Evolutionary conservation across 2,888 invertebrate species (phyloP).

Genomic region (Catocala sponsa): DNA sequence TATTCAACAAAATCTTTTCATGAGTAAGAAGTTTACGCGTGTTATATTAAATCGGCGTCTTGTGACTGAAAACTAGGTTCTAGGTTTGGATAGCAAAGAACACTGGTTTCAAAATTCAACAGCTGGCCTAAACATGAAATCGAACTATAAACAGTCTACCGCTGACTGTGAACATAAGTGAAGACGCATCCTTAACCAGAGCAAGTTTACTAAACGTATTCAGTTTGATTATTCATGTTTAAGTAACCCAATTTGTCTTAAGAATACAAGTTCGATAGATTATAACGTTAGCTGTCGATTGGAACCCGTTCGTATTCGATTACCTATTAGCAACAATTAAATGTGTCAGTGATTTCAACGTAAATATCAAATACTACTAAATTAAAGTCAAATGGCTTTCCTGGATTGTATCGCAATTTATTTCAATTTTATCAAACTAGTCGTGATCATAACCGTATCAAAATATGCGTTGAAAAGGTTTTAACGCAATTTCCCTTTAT

Average conservation of each 20-base stretch:
- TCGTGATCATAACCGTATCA: too few relatives aligned
- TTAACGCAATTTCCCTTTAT: too few relatives aligned
- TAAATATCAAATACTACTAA: background rate
- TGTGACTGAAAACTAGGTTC: too few relatives aligned
- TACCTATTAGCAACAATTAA: background rate
- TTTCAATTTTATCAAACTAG: slow-evolving; percentile 2
- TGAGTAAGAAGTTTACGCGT: too few relatives aligned
- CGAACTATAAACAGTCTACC: too few relatives aligned
- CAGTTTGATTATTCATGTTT: slow-evolving; percentile 33
- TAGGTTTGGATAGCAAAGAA: too few relatives aligned
- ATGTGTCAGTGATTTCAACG: background rate
- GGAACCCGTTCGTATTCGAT: background rate
- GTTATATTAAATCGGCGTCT: too few relatives aligned
- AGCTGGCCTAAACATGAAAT: too few relatives aligned
- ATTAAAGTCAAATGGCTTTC: background rate
- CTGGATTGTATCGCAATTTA: background rate
- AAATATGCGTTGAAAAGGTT: too few relatives aligned
- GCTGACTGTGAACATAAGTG: too few relatives aligned
- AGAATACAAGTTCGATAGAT: slow-evolving; percentile 8
- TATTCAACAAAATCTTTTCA: too few relatives aligned
- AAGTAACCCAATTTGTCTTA: slow-evolving; percentile 30
- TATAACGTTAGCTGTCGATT: slow-evolving; percentile 1
- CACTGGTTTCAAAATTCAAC: too few relatives aligned
- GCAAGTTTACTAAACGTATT: slow-evolving; percentile 31
- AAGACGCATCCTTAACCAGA: slow-evolving; percentile 6